Evolutionary conservation across 2,888 invertebrate species (phyloP), one percentile per base, ranked within the genome.

Genomic region (Sinopyrophorus schimmeli): DNA sequence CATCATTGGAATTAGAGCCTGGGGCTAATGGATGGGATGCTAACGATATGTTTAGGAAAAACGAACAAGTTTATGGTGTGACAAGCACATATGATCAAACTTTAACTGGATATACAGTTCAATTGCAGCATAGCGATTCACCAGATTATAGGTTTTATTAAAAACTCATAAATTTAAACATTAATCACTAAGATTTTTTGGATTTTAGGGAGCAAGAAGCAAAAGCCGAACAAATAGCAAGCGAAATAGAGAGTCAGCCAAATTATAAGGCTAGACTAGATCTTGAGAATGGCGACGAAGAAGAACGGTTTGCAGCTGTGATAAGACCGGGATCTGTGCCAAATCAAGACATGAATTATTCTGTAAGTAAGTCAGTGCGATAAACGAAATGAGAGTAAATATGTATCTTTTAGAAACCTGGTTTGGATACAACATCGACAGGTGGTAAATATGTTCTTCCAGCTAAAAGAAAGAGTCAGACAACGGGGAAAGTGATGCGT

Each of bases 11-110:
- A 61, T 73, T 89, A 47, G 89, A 89, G 67, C 80, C 83, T 60
- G 82, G 83, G 58, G 82, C 86, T 74, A 94, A 94, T 77, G 97
- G 97, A 48, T 98, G 98, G 97, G 92, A 95, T 77, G 88, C 89
- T 1, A 86, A 89, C 72, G 96, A 97, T 61, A 98, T 98, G 97
- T 98, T 98, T 76, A 81, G 87, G 57, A 91, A 87, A 71, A 97
- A 97, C 76, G 92, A 92, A 71, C 82, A 84, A 69, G 82, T 89
- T 58, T 96, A 95, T 74, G 94, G 96, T 41, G 92, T 97, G 5
- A 87, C 87, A 65, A 90, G 94, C 59, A 92, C 92, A 2, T 98
- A 91, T 72, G 93, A 94, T 69, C 90, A 93, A 65, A 87, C 89
- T 53, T 75, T 98, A 60, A 80, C 86, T n/a, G 92, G 92, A 23